These are phyloP conservation scores for Epizoanthus illoricatus DNA, from an alignment of 92 coral and sea anemone species.

Conservation along the genomic window DNA sequence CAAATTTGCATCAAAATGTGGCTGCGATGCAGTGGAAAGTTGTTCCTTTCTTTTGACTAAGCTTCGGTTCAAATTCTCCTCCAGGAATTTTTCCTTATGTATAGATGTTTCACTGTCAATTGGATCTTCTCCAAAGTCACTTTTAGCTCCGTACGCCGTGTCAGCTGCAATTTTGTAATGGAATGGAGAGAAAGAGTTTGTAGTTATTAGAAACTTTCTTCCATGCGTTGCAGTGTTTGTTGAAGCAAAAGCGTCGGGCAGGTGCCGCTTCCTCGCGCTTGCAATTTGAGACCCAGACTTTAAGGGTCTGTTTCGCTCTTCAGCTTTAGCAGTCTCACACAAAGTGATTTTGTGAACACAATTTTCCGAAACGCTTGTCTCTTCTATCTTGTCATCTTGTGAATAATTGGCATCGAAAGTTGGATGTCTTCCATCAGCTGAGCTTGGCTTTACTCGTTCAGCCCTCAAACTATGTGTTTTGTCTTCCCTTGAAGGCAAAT, in stretches of 20 bases:
- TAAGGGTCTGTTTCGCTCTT: background rate
- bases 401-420: background rate
- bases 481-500: background rate
- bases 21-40: background rate
- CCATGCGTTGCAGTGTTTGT: background rate
- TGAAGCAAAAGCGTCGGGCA: background rate
- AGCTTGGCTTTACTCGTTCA: background rate
- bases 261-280: background rate
- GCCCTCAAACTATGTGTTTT: background rate
- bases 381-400: background rate
- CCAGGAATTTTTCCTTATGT: background rate
- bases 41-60: background rate
- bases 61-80: background rate
- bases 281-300: background rate
- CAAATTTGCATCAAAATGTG: background rate
- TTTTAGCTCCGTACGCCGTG: background rate
- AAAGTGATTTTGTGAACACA: background rate
- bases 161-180: conserved; percentile 17
- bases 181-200: conserved; percentile 7
- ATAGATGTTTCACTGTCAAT: background rate
- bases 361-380: background rate
- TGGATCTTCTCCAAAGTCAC: conserved; percentile 3
- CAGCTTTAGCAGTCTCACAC: background rate
- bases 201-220: conserved; percentile 11
- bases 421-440: background rate